These are phyloP conservation scores for Andrena haemorrhoa DNA, from an alignment of 2,888 invertebrate genomes.

Conservation along the genomic window DNA sequence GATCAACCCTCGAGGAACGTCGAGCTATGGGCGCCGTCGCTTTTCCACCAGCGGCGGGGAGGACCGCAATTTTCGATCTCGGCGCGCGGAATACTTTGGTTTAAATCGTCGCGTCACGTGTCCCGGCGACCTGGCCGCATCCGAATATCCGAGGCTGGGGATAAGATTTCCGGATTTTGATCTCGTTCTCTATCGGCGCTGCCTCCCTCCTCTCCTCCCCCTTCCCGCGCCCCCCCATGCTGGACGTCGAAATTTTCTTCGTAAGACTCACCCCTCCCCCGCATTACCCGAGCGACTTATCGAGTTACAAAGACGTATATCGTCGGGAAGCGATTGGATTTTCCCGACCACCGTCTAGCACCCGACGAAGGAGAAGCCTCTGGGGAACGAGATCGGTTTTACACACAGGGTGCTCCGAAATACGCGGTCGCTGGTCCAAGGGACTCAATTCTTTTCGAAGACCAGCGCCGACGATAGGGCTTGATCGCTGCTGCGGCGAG, in stretches of 20 bases:
- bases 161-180: conserved; percentile 57
- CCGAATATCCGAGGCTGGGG: conserved; percentile 38
- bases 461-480: not conserved
- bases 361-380: conserved; percentile 64
- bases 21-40: not conserved
- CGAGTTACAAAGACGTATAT: conserved; percentile 78
- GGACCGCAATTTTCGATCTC: conserved; percentile 12
- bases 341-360: conserved; percentile 73
- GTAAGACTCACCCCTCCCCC: conserved; percentile 22
- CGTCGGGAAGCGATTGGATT: conserved; percentile 78
- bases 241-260: conserved; percentile 68
- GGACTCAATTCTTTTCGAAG: not conserved
- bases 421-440: not conserved
- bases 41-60: not conserved
- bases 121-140: conserved; percentile 22
- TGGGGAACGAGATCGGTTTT: conserved; percentile 64
- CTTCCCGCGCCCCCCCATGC: not conserved
- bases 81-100: conserved; percentile 18
- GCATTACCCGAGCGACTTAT: conserved; percentile 73
- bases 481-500: not conserved
- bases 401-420: conserved; percentile 40
- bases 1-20: not conserved
- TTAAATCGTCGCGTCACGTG: conserved; percentile 42
- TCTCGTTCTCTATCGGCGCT: conserved; percentile 44
- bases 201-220: not conserved